Percentiles rank a stretch among this genome's conserved stretches.
Conservation (phyloP, 2,113 vertebrate species). For the Alligator mississippiensis region DNA sequence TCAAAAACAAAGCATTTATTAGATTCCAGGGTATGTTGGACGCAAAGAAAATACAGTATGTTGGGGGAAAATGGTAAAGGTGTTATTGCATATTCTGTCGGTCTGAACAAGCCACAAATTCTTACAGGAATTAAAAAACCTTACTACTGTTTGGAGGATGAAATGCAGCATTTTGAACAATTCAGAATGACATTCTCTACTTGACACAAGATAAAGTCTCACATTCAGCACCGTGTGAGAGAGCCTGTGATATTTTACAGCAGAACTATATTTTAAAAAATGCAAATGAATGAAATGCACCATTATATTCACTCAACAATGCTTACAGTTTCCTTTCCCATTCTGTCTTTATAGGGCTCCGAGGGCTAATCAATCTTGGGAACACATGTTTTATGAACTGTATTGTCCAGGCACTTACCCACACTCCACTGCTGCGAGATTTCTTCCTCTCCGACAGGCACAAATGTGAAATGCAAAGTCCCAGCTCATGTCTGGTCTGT, state of each 20-base stretch:
- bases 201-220: background rate
- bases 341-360: conserved; percentile 85
- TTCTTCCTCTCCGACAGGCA: conserved; percentile 98
- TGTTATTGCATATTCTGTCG: background rate
- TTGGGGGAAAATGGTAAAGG: background rate
- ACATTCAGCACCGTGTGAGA: background rate
- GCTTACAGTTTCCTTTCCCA: conserved; percentile 38
- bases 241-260: background rate
- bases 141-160: background rate
- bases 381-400: conserved; percentile 99
- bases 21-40: too few species aligned
- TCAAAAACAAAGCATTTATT: too few species aligned
- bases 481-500: conserved; percentile 97
- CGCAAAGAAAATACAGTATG: too few species aligned
- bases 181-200: background rate
- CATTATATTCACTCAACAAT: background rate
- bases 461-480: conserved; percentile 98
- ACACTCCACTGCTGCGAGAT: conserved; percentile 96
- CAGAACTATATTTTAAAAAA: conserved; percentile 20
- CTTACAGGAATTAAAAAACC: background rate
- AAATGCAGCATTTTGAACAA: background rate
- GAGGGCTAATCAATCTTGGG: conserved; percentile 96
- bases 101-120: background rate
- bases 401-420: conserved; percentile 97
- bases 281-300: background rate